phyloP scores from a whole-genome alignment of 2,888 invertebrate genomes.

The Vanessa cardui region DNA sequence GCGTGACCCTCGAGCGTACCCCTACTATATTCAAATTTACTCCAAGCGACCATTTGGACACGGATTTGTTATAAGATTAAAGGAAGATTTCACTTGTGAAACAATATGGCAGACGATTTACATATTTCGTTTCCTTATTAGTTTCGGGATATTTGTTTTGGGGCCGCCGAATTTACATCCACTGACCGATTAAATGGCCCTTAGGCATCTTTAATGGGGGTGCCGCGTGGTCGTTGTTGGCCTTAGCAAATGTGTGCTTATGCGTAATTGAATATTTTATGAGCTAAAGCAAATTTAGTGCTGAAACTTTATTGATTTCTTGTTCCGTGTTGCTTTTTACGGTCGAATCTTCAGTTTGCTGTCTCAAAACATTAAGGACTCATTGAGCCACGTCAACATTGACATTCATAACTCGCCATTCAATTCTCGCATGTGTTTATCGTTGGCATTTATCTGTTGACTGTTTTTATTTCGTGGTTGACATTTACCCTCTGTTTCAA shows the following conservation, averaged over 20 bases:
- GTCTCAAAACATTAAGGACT: constrained; percentile 20
- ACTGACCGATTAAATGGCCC: constrained; percentile 84
- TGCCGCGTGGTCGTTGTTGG: constrained; percentile 82
- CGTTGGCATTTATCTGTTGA: constrained; percentile 83
- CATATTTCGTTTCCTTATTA: constrained; percentile 84
- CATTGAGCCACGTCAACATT: constrained; percentile 55
- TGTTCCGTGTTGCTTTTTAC: constrained; percentile 44
- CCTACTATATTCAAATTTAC: constrained; percentile 80
- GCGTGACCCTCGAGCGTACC: constrained; percentile 73
- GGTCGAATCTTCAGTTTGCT: constrained; percentile 40
- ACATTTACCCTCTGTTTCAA: constrained; percentile 81
- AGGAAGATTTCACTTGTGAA: constrained; percentile 84
- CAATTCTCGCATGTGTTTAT: constrained; percentile 77
- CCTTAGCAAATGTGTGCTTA: constrained; percentile 82
- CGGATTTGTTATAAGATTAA: constrained; percentile 84
- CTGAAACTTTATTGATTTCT: constrained; percentile 72
- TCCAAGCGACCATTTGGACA: constrained; percentile 82
- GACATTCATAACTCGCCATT: constrained; percentile 68
- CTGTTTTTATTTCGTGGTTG: constrained; percentile 81
- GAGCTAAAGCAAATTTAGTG: constrained; percentile 73
- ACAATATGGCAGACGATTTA: constrained; percentile 83
- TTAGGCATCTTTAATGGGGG: constrained; percentile 83
- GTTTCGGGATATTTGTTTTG: constrained; percentile 83
- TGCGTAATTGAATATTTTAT: constrained; percentile 83
- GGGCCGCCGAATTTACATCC: constrained; percentile 81